Evolutionary conservation across 2,888 invertebrate genomes (phyloP).

Genomic region (Eubasilissa splendida): DNA sequence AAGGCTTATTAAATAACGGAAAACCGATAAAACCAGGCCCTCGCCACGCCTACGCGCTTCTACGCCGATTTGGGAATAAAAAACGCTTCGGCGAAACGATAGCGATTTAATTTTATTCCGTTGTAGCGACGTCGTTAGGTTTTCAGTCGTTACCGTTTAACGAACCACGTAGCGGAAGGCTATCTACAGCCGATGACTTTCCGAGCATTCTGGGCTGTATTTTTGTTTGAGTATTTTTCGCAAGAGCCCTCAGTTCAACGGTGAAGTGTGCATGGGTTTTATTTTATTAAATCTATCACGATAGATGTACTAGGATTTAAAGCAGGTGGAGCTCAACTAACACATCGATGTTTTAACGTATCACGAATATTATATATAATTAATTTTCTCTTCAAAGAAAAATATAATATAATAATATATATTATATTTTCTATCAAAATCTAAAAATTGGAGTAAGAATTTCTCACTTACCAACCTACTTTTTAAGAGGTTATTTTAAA

Average conservation of each 20-base stretch:
- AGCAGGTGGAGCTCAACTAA: no score
- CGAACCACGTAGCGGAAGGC: slow-evolving; percentile 44
- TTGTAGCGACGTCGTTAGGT: slow-evolving; percentile 23
- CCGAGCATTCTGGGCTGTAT: slow-evolving; percentile 5
- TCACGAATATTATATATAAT: not conserved
- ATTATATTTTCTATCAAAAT: no score
- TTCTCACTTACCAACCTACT: no score
- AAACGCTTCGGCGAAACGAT: slow-evolving; percentile 36
- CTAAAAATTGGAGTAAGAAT: no score
- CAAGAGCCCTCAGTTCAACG: not conserved
- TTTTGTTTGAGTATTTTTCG: not conserved
- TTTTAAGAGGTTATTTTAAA: no score
- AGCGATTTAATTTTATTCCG: slow-evolving; percentile 34
- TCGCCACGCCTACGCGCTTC: slow-evolving; percentile 39
- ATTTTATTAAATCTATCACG: not conserved
- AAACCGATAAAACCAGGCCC: slow-evolving; percentile 47
- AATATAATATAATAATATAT: no score
- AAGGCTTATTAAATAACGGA: slow-evolving; percentile 52
- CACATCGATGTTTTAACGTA: no score
- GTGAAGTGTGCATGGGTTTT: not conserved
- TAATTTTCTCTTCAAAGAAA: not conserved
- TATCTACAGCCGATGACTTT: slow-evolving; percentile 23
- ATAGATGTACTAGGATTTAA: no score
- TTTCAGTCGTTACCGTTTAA: slow-evolving; percentile 33
- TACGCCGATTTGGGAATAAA: slow-evolving; percentile 41